phyloP scores from a whole-genome alignment of 1,140 invertebrate species.

The Heliothis subflexa region DNA sequence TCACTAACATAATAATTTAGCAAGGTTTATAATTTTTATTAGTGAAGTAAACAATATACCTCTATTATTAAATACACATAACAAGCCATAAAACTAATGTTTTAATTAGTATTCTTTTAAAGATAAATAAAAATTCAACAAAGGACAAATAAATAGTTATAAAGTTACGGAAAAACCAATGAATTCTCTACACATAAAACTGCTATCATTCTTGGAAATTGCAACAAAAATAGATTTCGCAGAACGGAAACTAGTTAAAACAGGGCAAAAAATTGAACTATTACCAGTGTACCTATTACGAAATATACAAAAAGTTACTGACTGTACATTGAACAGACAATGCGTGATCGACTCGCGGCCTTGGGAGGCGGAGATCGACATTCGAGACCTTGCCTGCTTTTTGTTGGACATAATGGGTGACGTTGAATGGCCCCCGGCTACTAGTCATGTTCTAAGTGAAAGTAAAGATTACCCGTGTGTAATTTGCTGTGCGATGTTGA shows the following conservation, averaged over 20 bases:
- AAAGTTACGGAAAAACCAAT: neutral
- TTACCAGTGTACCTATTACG: conserved; percentile 30
- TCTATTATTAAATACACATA: neutral
- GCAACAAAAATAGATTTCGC: neutral
- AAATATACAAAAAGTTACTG: conserved; percentile 47
- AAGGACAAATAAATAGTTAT: too few relatives aligned
- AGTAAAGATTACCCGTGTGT: conserved; percentile 46
- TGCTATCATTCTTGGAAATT: neutral
- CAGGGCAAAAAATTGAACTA: neutral
- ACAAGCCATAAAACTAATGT: too few relatives aligned
- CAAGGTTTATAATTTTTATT: conserved; percentile 13
- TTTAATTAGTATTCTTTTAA: too few relatives aligned
- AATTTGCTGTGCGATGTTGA: conserved; percentile 32
- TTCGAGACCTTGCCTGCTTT: conserved; percentile 51
- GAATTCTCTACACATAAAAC: neutral
- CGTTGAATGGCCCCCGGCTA: conserved; percentile 15
- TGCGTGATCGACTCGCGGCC: conserved; percentile 52
- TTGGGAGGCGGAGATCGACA: conserved; percentile 50
- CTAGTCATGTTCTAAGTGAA: conserved; percentile 49
- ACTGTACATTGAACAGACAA: conserved; percentile 40
- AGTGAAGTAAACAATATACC: neutral
- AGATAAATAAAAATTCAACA: neutral
- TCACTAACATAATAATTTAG: conserved; percentile 17
- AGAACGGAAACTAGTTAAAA: conserved; percentile 20
- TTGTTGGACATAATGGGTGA: conserved; percentile 50